Evolutionary conservation across 2,113 vertebrate species (phyloP).

Genomic region (Brachyhypopomus occidentalis): DNA sequence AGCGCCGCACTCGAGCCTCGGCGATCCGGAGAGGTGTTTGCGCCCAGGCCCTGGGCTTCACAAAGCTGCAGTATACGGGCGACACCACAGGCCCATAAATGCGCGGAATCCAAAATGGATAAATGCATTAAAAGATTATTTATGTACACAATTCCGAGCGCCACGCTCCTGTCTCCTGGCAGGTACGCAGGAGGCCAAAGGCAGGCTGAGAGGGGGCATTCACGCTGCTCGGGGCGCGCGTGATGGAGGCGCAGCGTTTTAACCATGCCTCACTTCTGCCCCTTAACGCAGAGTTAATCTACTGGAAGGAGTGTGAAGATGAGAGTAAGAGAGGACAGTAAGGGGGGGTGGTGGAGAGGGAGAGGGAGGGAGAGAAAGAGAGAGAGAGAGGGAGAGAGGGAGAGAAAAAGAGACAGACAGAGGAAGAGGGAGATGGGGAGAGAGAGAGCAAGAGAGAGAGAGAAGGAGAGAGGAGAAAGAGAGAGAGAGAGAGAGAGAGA

Average conservation of each 20-base stretch:
- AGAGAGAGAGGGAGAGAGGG: background rate
- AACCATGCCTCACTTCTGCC: slow-evolving; percentile 46
- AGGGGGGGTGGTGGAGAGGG: slow-evolving; percentile 6
- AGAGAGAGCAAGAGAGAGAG: slow-evolving; percentile 3
- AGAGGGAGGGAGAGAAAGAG: background rate
- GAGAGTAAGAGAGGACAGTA: slow-evolving; percentile 29
- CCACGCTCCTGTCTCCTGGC: slow-evolving; percentile 15
- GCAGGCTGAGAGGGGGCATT: slow-evolving; percentile 45
- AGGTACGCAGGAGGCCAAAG: slow-evolving; percentile 18
- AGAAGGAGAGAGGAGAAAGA: background rate
- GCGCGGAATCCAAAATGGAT: slow-evolving; percentile 53
- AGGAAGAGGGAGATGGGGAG: background rate
- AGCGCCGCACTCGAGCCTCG: slow-evolving; percentile 8
- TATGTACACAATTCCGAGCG: slow-evolving; percentile 49
- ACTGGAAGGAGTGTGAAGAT: slow-evolving; percentile 44
- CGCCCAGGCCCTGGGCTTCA: slow-evolving; percentile 48
- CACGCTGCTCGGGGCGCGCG: slow-evolving; percentile 39
- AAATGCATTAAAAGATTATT: slow-evolving; percentile 58
- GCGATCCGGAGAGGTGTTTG: slow-evolving; percentile 48
- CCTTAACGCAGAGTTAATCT: slow-evolving; percentile 48
- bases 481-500: background rate
- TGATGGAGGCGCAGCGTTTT: slow-evolving; percentile 45
- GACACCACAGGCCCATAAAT: slow-evolving; percentile 49
- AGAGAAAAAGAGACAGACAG: no score
- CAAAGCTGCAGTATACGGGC: slow-evolving; percentile 50